Evolutionary conservation across 2,113 vertebrate species (phyloP), one percentile per base, ranked within the genome.

Genomic region (Dromas ardeola): DNA sequence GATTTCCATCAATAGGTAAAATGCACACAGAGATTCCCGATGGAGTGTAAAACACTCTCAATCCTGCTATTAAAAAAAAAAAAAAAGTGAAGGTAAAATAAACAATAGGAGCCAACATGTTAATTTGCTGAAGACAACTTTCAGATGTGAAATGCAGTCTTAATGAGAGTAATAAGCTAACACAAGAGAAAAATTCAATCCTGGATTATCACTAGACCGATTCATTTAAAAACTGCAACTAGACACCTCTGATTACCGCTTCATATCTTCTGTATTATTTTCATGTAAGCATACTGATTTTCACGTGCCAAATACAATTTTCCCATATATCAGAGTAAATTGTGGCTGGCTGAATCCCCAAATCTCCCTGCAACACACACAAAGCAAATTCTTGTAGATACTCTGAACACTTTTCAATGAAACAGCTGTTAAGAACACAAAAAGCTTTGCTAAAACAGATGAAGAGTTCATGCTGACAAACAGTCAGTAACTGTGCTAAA

Each of bases 1-100:
- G 8, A 87, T 83, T 96, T 96, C 91, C 84, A 93, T 85, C 92
- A 77, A 83, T 94, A 97, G 76, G 95, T 89, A 95, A 97, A 96
- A 94, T 23, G 63, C 87, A 66, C 59, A 30, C 72, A 95, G 55
- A 90, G 90, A 81, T 82, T 76, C 82, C 90, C 26, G 32, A 88
- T 50, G 42, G 95, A 42, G 14, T 91, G 38, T 70, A 86, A 90
- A 95, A 70, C 55, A 83, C 8, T n/a, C 42, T 59, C 13, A 93
- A 88, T 71, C 34, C 36, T 11, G 20, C 66, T 22, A 32, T 30
- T 56, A 49, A 43, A 79, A 63, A 40, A 47, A 42, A 42, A 47
- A 61, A 26, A 23, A 56, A 67, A 56, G 18, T 25, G 22, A 81
- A 90, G 86, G 74, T 63, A 78, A 88, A 98, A 93, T 61, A 94